Conservation (phyloP, 2,113 vertebrate genomes). For the Grammomys surdaster region DNA sequence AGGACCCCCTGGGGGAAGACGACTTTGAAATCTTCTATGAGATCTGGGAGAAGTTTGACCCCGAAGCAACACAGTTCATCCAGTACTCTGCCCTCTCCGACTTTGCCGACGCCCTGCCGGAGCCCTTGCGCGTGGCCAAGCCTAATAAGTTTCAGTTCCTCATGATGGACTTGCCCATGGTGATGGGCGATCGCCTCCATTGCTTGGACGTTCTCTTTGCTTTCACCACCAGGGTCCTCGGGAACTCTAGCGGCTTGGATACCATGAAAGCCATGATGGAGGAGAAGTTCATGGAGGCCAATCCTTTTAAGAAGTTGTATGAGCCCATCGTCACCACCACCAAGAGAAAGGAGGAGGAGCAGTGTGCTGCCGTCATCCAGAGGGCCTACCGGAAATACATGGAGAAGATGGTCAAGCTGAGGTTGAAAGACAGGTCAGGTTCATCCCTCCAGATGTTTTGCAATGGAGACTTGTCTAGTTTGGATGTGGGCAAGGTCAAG, state of each 20-base stretch:
- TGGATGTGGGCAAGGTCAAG: slow-evolving; percentile 45
- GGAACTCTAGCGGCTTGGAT: slow-evolving; percentile 91
- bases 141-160: slow-evolving; percentile 95
- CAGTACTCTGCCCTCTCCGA: slow-evolving; percentile 92
- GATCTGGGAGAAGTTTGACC: slow-evolving; percentile 97
- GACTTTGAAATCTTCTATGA: slow-evolving; percentile 99
- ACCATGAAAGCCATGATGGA: slow-evolving; percentile 95
- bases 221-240: slow-evolving; percentile 96
- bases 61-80: slow-evolving; percentile 96
- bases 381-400: slow-evolving; percentile 92
- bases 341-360: slow-evolving; percentile 92
- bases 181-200: slow-evolving; percentile 96
- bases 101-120: slow-evolving; percentile 93
- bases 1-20: slow-evolving; percentile 95
- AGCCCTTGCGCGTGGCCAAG: slow-evolving; percentile 94
- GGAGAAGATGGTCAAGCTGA: slow-evolving; percentile 77
- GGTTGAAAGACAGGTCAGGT: background rate
- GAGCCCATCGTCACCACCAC: slow-evolving; percentile 96
- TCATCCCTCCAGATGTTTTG: slow-evolving; percentile 18
- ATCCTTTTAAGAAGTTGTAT: slow-evolving; percentile 89
- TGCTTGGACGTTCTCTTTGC: slow-evolving; percentile 98
- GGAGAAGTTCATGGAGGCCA: slow-evolving; percentile 93
- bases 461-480: slow-evolving; percentile 63
- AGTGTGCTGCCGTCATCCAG: slow-evolving; percentile 92
- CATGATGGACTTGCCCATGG: slow-evolving; percentile 97